Conservation (phyloP, 2,797 vertebrate species). For the Oceanodroma leucorhoa region DNA sequence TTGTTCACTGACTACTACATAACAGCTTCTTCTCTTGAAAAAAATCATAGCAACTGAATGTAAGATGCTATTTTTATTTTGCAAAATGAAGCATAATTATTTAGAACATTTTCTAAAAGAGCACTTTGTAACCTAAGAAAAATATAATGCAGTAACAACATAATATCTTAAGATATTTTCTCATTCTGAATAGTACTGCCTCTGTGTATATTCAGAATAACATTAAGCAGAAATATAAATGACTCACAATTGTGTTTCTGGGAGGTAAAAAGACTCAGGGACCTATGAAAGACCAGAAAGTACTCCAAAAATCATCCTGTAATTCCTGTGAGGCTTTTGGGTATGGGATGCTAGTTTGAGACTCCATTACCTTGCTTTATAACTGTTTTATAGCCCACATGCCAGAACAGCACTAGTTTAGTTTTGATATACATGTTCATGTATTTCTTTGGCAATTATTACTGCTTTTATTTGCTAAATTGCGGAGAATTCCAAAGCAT, state of each 20-base stretch:
- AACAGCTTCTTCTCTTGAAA: conserved; percentile 34
- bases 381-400: not conserved
- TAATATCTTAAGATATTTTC: not conserved
- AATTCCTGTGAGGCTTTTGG: not conserved
- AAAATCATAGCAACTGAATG: conserved; percentile 52
- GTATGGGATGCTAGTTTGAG: not conserved
- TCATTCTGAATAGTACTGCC: not conserved
- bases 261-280: not conserved
- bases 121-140: conserved; percentile 37
- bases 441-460: not conserved
- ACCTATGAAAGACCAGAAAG: conserved; percentile 25
- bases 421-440: not conserved
- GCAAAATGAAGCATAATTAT: conserved; percentile 59
- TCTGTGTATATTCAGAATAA: conserved; percentile 12
- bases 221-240: not conserved
- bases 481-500: conserved; percentile 56
- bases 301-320: not conserved
- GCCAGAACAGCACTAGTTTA: not conserved
- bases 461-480: conserved; percentile 65
- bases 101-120: conserved; percentile 55
- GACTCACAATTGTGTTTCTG: not conserved
- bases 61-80: conserved; percentile 63
- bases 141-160: conserved; percentile 9
- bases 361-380: not conserved
- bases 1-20: conserved; percentile 36